A percentile compares a stretch with the other conserved stretches of the same genome.
These are phyloP conservation scores for Brachyhypopomus gauderio DNA, from an alignment of 2,113 vertebrate genomes.

Conservation along the genomic window DNA sequence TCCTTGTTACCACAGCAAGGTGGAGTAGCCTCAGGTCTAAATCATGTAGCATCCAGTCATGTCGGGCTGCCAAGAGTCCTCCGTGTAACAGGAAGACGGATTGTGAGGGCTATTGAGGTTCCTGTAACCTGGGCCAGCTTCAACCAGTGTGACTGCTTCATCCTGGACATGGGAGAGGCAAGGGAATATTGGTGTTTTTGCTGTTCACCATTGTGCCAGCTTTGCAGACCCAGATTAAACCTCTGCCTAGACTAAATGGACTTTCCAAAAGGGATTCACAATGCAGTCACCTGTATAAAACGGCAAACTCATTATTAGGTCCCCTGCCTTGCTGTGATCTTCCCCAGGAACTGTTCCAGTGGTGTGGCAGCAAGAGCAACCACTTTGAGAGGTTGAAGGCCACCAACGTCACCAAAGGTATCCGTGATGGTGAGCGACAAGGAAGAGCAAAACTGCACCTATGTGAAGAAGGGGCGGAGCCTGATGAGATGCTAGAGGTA, in stretches of 20 bases:
- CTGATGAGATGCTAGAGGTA: conserved; percentile 90
- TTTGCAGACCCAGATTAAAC: too few relatives aligned
- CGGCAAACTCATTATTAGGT: too few relatives aligned
- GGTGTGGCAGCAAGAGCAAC: conserved; percentile 91
- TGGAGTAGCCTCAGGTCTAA: conserved; percentile 95
- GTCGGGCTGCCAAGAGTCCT: conserved; percentile 87
- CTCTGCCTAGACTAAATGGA: too few relatives aligned
- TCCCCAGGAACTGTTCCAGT: conserved; percentile 89
- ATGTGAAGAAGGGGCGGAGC: conserved; percentile 85
- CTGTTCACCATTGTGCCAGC: neutral
- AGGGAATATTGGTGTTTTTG: neutral
- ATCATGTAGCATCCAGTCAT: conserved; percentile 93
- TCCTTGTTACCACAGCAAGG: conserved; percentile 78
- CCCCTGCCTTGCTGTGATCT: too few relatives aligned
- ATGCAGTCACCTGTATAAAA: too few relatives aligned
- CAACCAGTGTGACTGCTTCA: conserved; percentile 96
- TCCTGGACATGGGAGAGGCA: conserved; percentile 87
- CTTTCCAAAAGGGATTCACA: too few relatives aligned
- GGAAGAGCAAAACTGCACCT: conserved; percentile 86
- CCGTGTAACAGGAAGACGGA: conserved; percentile 88
- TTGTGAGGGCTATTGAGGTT: conserved; percentile 86
- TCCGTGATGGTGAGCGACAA: conserved; percentile 92
- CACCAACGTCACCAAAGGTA: conserved; percentile 87
- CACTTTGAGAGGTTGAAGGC: conserved; percentile 90
- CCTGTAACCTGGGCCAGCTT: conserved; percentile 95